These are phyloP conservation scores for Apostichopus californicus DNA, from an alignment of 35 echinoderm and acorn worm species.

Conservation along the genomic window DNA sequence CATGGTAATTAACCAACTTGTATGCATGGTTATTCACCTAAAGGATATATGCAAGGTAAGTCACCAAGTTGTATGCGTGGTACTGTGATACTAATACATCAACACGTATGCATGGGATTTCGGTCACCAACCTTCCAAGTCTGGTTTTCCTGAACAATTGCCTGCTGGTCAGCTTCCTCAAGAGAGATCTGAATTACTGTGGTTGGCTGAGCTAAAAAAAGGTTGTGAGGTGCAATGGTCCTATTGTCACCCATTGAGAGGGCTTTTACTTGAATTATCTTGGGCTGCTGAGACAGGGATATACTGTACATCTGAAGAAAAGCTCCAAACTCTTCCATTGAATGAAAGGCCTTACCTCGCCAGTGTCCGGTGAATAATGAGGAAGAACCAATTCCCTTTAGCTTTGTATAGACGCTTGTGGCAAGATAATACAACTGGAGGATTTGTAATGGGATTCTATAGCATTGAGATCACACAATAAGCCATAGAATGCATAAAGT, in stretches of 20 bases:
- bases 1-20: no score
- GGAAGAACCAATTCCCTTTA: slow-evolving; percentile 10
- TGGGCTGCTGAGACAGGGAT: neutral
- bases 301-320: neutral
- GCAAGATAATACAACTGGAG: neutral
- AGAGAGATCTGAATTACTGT: no score
- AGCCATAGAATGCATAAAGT: neutral
- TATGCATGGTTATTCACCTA: no score
- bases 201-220: no score
- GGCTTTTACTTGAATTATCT: slow-evolving; percentile 17
- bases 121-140: no score
- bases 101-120: no score
- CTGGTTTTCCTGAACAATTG: no score
- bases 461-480: neutral
- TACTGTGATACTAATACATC: no score
- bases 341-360: neutral
- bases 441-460: slow-evolving; percentile 41
- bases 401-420: slow-evolving; percentile 27
- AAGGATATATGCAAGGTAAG: no score
- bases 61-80: no score
- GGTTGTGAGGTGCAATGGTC: no score
- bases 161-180: no score
- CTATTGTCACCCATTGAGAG: neutral
- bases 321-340: neutral
- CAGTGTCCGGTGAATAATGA: neutral